Evolutionary conservation across 2,888 invertebrate species (phyloP), one percentile per base, ranked within the genome.

Genomic region (Buathra laborator): DNA sequence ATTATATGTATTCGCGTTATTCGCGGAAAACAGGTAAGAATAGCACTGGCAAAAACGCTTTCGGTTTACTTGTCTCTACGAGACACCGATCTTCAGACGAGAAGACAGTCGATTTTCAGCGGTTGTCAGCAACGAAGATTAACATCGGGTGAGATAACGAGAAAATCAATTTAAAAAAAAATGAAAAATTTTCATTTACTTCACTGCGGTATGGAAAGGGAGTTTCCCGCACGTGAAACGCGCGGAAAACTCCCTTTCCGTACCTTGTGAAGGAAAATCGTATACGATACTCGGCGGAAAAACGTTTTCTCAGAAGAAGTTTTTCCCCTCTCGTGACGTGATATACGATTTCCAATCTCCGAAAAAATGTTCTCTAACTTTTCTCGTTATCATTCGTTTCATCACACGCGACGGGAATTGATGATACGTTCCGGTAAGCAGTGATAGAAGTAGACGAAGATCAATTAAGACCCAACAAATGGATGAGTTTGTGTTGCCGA

Each of bases 41-140:
- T 92, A 14, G 93, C 92, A 1, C 76, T 93, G 84, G 89, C 90
- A 53, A 93, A 93, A 85, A 92, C 92, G 4, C 90, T 93, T 51
- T 90, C 93, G 14, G 89, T 91, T 6, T 92, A 93, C 67, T 88
- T 93, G 71, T 92, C 91, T 4, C 82, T 90, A 51, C 90, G 93
- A 71, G 89, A 90, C 56, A 88, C 89, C 10, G 91, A 93, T 56
- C 74, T 89, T 7, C 91, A 90, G 19, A 90, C 89, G 1, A 91
- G 92, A 74, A 90, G 92, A 71, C 93, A 91, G 81, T 93, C 92
- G 32, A 89, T 91, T 0, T 88, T 90, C 48, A 93, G 91, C 77
- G 90, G 89, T 19, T 92, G 91, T 44, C 92, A 93, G 12, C 88
- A 91, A 2, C 92, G 91, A 43, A 88, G 91, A 82, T 90, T 92